Base-by-base conservation (phyloP, 2,888 invertebrate genomes). In the Rotaria socialis region DNA sequence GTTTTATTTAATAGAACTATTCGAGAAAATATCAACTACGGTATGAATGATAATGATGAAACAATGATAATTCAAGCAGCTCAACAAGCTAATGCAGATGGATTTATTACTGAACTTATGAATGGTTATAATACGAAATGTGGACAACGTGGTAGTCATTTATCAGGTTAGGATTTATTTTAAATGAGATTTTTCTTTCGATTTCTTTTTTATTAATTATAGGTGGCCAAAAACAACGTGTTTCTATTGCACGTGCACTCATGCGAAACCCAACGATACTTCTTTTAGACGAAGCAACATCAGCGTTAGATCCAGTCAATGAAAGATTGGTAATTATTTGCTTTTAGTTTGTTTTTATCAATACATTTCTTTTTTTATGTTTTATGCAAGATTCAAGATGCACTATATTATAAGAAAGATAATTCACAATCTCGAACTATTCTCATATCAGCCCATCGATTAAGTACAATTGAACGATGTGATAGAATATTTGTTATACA, bases 91-190 rank as follows among this genome's bases (percentile, higher is more conserved):
- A 92, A 92, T 88, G 91, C 92, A 85, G 90, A 91, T 87, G 89
- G 89, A 87, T 92, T 92, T 88, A 90, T 92, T 86, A 88, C 88
- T 85, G 88, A 89, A n/a, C 89, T 92, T 58, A 92, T 92, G 4
- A 87, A 91, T 90, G 90, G 90, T 88, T 92, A 90, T 88, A 89
- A 91, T 14, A 92, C 92, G 2, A 86, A 90, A 80, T 91, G 92
- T 85, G 92, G 92, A 24, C 91, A 90, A 86, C 88, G 91, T 80
- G 92, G 92, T n/a, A 90, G 91, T 4, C 91, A 91, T 87, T 87
- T 91, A 41, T 91, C 91, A 85, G 91, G 91, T 56, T 24, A 50
- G 8, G 56, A 7, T 7, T 56, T 56, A 24, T 56, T 24, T 56
- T 56, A 56, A 24, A 55, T 55, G 4, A 19, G 14, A 8, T 22